phyloP scores from a whole-genome alignment of 1,140 invertebrate genomes.

The Drosophila nebulosa region DNA sequence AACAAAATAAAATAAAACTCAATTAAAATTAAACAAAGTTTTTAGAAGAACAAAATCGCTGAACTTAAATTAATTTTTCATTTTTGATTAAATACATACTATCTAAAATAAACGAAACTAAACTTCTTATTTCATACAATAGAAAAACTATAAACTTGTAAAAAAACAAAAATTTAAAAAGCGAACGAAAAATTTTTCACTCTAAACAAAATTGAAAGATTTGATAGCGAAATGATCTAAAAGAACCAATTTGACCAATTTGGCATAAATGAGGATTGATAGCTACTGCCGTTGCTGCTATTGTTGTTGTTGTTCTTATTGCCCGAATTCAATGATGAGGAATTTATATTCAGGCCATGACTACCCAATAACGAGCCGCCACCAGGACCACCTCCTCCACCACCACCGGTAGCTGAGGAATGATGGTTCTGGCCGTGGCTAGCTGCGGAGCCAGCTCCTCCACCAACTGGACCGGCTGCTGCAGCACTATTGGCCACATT shows the following conservation, averaged over 20 bases:
- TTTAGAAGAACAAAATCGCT: background rate
- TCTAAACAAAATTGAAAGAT: background rate
- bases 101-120: background rate
- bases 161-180: slow-evolving; percentile 9
- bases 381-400: background rate
- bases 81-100: background rate
- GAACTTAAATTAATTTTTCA: background rate
- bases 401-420: slow-evolving; percentile 9
- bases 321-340: slow-evolving; percentile 18
- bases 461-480: slow-evolving; percentile 8
- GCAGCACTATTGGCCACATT: slow-evolving; percentile 70
- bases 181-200: slow-evolving; percentile 10
- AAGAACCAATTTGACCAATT: slow-evolving; percentile 77
- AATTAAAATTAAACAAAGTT: background rate
- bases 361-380: slow-evolving; percentile 7
- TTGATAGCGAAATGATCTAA: slow-evolving; percentile 39
- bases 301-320: slow-evolving; percentile 29
- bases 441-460: background rate
- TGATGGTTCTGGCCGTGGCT: slow-evolving; percentile 17
- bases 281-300: slow-evolving; percentile 36
- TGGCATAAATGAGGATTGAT: slow-evolving; percentile 44
- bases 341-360: slow-evolving; percentile 8
- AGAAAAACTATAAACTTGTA: slow-evolving; percentile 1
- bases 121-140: background rate
- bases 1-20: background rate